Base-by-base conservation (phyloP, 2,113 vertebrate genomes). In the Gavialis gangeticus region DNA sequence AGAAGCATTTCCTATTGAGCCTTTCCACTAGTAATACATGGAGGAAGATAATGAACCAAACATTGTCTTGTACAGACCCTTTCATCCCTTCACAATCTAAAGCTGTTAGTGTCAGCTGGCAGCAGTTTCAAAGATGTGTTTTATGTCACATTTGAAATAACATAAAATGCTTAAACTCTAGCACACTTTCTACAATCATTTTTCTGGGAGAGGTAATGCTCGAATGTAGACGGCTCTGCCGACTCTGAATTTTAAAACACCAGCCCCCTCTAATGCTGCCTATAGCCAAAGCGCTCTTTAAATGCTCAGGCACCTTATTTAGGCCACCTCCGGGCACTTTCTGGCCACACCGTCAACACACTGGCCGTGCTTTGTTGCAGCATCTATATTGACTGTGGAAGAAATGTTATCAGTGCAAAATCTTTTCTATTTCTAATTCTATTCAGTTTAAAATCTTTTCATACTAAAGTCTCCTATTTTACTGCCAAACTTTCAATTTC, bases 11-110 rank as follows among this genome's bases (percentile, higher is more conserved):
- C 85, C 85, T 90, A 59, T 93, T 94, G 27, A 34, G 56, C 28
- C 60, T 71, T 57, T 78, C 21, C 88, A 11, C 76, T 82, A 15
- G 79, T 94, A 97, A 89, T 96, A 93, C 92, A 93, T 13, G 57
- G 90, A 87, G 85, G 91, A 82, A 90, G 92, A 94, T 97, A 97
- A 96, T 87, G 90, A 97, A 93, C 95, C 95, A 95, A 96, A 94
- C 93, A 85, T 91, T 94, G 91, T 94, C 91, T 96, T 95, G 93
- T 90, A 77, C 58, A 88, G 93, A 75, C 87, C 95, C 95, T 96
- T 94, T 95, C 88, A 96, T 97, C 95, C 91, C 85, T 95, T 78
- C 95, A 90, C 90, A 75, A 87, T 87, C 92, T 95, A 77, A 93
- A 96, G 90, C 93, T 94, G 87, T 93, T 96, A 90, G 91, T 95